Evolutionary conservation across 2,797 vertebrate genomes (phyloP), one percentile per base, ranked within the genome.

Genomic region (Malacoraja senta): DNA sequence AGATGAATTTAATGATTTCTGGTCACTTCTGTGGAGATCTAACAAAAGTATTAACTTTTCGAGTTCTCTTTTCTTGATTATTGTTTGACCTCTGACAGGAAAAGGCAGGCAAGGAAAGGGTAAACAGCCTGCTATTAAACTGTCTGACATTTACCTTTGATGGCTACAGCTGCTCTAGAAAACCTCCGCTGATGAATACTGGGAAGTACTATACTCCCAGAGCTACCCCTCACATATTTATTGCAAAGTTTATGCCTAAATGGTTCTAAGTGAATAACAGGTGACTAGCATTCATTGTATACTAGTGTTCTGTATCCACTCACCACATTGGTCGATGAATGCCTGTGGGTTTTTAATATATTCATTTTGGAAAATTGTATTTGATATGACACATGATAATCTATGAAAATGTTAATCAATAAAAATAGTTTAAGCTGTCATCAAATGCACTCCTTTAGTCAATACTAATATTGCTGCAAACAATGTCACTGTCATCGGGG

Each of bases 401-500:
- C 98, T 99, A 99, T 99, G 98, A 98, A 99, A 99, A 99, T 99
- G 98, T 99, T 99, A 98, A 99, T 99, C 98, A 98, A 99, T 99
- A 98, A 96, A 97, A 98, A 98, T 98, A 98, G 98, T 99, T 99
- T 99, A 99, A 98, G 97, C 97, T 98, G 98, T 98, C 97, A 97
- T 98, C 97, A 97, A 97, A 98, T 98, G 97, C 94, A 97, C 96
- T 96, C 95, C 96, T 97, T 97, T 97, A 97, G 97, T 99, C 98
- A 98, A 99, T 99, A 98, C 97, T 98, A 97, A 98, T 98, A 98
- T 97, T 94, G 95, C 97, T 94, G 96, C 97, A 98, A 98, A 99
- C 98, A 98, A 99, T 98, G 98, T 98, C 97, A 97, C 98, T 98
- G 98, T 99, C 98, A 98, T 98, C 97, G 96, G 97, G 97, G 97